phyloP scores from a whole-genome alignment of 2,797 vertebrate species.

The Melopsittacus undulatus region DNA sequence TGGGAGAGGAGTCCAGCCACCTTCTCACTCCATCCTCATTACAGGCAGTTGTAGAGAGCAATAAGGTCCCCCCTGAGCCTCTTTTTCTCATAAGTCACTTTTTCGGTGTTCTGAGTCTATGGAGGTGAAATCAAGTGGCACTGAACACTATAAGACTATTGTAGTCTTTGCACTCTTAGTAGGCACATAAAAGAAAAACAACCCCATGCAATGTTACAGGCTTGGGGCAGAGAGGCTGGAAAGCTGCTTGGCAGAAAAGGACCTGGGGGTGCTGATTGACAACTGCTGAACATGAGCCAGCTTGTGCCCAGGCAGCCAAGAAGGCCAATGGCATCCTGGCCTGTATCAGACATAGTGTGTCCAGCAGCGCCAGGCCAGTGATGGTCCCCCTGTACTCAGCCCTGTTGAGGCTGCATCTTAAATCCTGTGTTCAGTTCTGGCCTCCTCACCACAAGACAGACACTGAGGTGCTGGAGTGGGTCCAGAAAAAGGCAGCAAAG shows the following conservation, averaged over 20 bases:
- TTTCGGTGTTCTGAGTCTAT: not conserved
- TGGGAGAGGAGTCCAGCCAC: not conserved
- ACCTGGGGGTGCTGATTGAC: not conserved
- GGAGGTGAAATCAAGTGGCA: not conserved
- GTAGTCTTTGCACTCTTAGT: not conserved
- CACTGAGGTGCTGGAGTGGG: not conserved
- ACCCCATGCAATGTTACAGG: not conserved
- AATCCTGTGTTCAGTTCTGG: not conserved
- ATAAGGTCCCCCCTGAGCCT: not conserved
- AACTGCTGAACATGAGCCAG: not conserved
- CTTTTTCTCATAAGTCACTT: not conserved
- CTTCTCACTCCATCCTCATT: not conserved
- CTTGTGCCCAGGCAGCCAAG: not conserved
- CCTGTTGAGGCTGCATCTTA: not conserved
- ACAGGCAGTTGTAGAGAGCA: not conserved
- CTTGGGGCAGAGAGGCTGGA: not conserved
- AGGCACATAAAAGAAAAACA: not conserved
- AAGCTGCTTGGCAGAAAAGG: not conserved
- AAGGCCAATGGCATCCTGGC: not conserved
- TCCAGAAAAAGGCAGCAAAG: not conserved
- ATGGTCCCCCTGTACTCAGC: not conserved
- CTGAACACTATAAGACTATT: not conserved
- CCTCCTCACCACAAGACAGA: not conserved
- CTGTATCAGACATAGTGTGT: not conserved
- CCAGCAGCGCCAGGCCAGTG: not conserved